A percentile compares a stretch with the other conserved stretches of the same genome.
Evolutionary conservation across 2,113 vertebrate species (phyloP).

Genomic region (Cinclus cinclus): DNA sequence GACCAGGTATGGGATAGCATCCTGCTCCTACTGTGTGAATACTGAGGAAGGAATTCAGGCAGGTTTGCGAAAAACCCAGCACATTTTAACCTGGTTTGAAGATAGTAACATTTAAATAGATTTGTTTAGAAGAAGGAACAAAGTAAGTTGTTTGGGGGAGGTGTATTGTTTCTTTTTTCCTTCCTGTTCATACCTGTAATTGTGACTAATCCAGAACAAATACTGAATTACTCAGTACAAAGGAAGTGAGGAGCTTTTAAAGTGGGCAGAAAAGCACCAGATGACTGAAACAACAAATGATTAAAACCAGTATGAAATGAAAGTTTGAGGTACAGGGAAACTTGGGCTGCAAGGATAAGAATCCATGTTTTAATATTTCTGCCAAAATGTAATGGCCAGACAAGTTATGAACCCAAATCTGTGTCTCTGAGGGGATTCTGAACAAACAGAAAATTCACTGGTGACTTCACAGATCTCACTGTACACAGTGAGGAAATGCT

Average conservation of each 20-base stretch:
- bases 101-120: neutral
- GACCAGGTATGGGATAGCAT: neutral
- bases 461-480: neutral
- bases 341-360: neutral
- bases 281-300: neutral
- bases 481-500: neutral
- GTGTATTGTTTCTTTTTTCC: neutral
- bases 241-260: neutral
- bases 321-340: neutral
- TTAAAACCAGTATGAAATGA: neutral
- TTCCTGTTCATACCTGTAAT: neutral
- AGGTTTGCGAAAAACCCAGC: neutral
- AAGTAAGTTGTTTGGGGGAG: neutral
- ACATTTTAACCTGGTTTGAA: neutral
- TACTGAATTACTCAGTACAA: neutral
- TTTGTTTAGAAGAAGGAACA: neutral
- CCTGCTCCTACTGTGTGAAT: neutral
- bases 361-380: neutral
- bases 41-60: neutral
- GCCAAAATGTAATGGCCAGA: neutral
- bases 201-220: neutral
- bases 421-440: neutral
- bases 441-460: neutral
- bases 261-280: neutral
- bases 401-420: neutral